Conservation (phyloP, 2,113 vertebrate species). For the Australoheros scitulus region DNA sequence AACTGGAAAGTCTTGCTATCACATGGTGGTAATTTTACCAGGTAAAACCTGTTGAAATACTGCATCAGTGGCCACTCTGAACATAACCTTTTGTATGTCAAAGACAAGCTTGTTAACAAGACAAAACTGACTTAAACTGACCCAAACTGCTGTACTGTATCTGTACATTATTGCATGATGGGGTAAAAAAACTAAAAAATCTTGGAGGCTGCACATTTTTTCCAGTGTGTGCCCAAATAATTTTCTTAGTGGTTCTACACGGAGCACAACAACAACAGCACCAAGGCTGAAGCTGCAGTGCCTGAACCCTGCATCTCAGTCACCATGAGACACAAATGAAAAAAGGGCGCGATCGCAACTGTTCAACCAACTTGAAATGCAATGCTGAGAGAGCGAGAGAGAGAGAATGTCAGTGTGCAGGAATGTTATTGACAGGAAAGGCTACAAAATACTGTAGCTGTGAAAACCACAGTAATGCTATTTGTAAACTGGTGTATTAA, state of each 20-base stretch:
- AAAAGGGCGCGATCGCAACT: neutral
- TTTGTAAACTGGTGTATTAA: neutral
- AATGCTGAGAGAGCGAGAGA: neutral
- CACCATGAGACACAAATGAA: neutral
- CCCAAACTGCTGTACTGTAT: neutral
- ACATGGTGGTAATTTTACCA: neutral
- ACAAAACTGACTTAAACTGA: neutral
- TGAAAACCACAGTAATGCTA: neutral
- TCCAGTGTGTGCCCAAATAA: neutral
- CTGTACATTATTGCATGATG: neutral
- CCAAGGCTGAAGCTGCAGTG: neutral
- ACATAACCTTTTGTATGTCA: too few species aligned
- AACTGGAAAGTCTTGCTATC: too few species aligned
- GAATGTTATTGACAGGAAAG: neutral
- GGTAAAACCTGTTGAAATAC: neutral
- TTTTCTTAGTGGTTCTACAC: neutral
- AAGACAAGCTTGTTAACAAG: neutral
- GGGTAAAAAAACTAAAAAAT: neutral
- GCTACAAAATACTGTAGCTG: neutral
- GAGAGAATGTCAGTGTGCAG: neutral
- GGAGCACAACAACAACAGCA: rapidly evolving
- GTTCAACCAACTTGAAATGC: neutral
- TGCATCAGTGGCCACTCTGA: neutral
- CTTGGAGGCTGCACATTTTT: neutral
- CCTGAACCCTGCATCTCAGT: neutral